phyloP scores from a whole-genome alignment of 2,888 invertebrate genomes.

The Esperia sulphurella region DNA sequence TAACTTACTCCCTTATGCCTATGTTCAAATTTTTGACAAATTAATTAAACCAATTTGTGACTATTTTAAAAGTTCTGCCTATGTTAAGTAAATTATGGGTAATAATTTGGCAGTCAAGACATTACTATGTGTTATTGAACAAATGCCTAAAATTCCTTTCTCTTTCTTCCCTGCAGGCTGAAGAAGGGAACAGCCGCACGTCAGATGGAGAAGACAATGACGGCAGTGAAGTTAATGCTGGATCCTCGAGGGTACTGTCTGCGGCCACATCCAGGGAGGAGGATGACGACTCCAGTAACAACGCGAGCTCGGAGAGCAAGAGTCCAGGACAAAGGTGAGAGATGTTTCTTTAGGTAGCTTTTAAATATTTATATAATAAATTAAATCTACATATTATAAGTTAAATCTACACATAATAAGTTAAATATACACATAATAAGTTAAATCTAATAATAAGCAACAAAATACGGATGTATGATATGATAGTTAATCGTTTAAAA shows the following conservation, averaged over 20 bases:
- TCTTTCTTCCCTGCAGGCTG: slow-evolving; percentile 52
- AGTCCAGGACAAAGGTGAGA: slow-evolving; percentile 84
- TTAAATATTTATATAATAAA: no score
- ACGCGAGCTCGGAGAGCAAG: slow-evolving; percentile 84
- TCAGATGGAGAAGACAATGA: slow-evolving; percentile 70
- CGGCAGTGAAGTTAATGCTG: slow-evolving; percentile 60
- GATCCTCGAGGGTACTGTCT: slow-evolving; percentile 71
- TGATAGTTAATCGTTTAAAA: no score
- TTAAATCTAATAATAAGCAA: no score
- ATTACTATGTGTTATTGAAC: background rate
- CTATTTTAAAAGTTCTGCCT: no score
- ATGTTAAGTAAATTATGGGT: no score
- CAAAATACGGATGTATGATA: no score
- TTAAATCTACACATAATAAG: no score
- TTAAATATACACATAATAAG: no score
- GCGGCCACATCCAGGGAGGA: slow-evolving; percentile 85
- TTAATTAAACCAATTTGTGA: no score
- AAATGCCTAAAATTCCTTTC: slow-evolving; percentile 16
- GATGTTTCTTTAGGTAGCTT: background rate
- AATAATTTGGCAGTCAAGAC: background rate
- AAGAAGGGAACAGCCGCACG: slow-evolving; percentile 65
- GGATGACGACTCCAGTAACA: slow-evolving; percentile 84
- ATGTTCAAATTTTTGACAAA: no score
- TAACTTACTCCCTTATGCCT: no score
- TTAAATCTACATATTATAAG: no score